A percentile compares a stretch with the other conserved stretches of the same genome.
These are phyloP conservation scores for Pachypeltis micranthus DNA, from an alignment of 1,140 invertebrate genomes.

Conservation along the genomic window DNA sequence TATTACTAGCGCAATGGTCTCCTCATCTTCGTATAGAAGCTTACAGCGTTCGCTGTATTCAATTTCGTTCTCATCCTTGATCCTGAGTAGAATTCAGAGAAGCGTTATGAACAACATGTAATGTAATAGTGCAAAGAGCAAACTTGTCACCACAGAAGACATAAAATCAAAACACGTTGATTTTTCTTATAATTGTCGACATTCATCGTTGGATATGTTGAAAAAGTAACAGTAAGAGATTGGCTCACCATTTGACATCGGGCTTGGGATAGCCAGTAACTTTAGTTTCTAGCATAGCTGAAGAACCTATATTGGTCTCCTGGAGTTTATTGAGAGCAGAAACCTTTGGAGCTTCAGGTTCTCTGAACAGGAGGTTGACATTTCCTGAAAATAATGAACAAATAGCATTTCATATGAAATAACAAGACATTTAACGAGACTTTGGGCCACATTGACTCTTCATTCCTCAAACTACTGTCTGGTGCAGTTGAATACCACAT, in stretches of 20 bases:
- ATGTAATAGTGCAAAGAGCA: too few species aligned
- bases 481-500: not conserved
- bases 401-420: too few species aligned
- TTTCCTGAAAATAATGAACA: conserved; percentile 46
- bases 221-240: not conserved
- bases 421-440: too few species aligned
- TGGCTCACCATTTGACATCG: conserved; percentile 64
- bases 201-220: too few species aligned
- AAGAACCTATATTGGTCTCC: conserved; percentile 67
- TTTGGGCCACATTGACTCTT: too few species aligned
- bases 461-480: too few species aligned
- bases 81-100: conserved; percentile 39
- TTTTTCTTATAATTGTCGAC: too few species aligned
- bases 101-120: too few species aligned
- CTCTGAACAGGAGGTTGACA: conserved; percentile 63
- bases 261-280: conserved; percentile 86
- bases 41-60: conserved; percentile 68
- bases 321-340: conserved; percentile 59
- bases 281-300: conserved; percentile 86
- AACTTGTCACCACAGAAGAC: too few species aligned
- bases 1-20: conserved; percentile 77
- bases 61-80: conserved; percentile 63
- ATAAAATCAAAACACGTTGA: too few species aligned
- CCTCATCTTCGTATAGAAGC: conserved; percentile 82
- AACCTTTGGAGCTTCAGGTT: conserved; percentile 67